Evolutionary conservation across 53 echinoderm and acorn worm species (phyloP).

Genomic region (Paracentrotus lividus): DNA sequence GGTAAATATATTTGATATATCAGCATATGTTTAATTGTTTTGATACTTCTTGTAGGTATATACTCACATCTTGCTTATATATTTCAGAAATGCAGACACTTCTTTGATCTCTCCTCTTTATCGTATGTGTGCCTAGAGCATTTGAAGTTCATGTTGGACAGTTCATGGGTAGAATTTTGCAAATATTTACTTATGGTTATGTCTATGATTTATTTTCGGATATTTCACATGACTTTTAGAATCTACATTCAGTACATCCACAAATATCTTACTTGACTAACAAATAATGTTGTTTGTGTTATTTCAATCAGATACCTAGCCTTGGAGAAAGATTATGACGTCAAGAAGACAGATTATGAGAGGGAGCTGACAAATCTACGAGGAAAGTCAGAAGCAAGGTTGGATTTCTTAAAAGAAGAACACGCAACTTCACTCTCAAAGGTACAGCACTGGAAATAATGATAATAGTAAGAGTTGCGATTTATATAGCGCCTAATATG

Average conservation of each 20-base stretch:
- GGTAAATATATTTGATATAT: conserved; percentile 64
- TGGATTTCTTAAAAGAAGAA: conserved; percentile 93
- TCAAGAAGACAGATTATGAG: conserved; percentile 72
- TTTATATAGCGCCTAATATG: no score
- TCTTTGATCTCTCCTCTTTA: no score
- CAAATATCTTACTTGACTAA: no score
- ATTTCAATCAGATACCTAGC: conserved; percentile 72
- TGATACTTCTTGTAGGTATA: neutral
- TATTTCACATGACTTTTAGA: no score
- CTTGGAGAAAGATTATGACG: conserved; percentile 74
- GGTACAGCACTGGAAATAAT: conserved; percentile 66
- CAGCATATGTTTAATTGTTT: neutral
- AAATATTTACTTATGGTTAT: neutral
- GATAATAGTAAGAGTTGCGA: no score
- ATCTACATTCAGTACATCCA: no score
- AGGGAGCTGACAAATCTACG: conserved; percentile 78
- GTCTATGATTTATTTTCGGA: no score
- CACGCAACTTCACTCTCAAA: conserved; percentile 79
- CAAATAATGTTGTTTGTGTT: neutral
- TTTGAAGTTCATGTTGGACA: neutral
- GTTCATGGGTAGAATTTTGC: neutral
- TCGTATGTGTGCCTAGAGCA: no score
- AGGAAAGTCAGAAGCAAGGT: conserved; percentile 82
- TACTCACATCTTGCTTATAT: no score
- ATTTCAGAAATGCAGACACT: no score